Evolutionary conservation across 2,888 invertebrate species (phyloP).

Genomic region (Stictocephala bisonia): DNA sequence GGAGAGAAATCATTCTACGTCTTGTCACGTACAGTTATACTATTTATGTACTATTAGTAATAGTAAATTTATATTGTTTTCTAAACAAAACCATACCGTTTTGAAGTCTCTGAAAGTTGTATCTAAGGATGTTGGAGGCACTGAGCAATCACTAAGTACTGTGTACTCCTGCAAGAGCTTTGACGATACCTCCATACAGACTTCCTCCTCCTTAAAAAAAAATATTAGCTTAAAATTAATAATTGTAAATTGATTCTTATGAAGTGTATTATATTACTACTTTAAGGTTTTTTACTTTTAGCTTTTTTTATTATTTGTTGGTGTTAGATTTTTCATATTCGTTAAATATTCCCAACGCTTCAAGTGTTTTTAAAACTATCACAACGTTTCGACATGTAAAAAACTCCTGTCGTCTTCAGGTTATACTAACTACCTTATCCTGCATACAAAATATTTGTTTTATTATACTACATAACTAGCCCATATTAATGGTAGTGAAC

Average conservation of each 20-base stretch:
- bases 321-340: no score
- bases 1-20: no score
- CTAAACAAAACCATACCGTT: not conserved
- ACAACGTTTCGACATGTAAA: no score
- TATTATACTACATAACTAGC: no score
- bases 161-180: constrained; percentile 16
- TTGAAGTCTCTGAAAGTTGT: constrained; percentile 27
- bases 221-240: no score
- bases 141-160: not conserved
- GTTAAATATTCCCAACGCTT: no score
- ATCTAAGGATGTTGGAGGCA: constrained; percentile 7
- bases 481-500: no score
- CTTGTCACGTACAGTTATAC: no score
- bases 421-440: no score
- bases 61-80: not conserved
- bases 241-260: not conserved
- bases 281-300: not conserved
- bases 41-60: not conserved
- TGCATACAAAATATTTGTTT: no score
- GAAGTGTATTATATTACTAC: not conserved
- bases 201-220: not conserved
- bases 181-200: not conserved
- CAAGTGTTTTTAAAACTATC: no score
- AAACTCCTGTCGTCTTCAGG: no score
- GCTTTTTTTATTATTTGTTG: not conserved